phyloP scores from a whole-genome alignment of 2,888 invertebrate genomes.

The Ochropleura plecta region DNA sequence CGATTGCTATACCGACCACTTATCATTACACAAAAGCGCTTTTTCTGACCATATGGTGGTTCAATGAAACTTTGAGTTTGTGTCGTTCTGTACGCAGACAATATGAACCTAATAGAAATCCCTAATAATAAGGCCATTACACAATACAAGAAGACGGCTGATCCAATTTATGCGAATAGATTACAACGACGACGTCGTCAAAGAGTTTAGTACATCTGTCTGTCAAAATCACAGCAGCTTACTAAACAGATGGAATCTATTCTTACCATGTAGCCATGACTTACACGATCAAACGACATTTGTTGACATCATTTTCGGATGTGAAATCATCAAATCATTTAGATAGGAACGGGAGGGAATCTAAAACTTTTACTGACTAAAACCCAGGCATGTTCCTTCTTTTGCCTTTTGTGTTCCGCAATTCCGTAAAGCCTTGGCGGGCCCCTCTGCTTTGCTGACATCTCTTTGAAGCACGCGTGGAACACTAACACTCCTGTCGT shows the following conservation, averaged over 20 bases:
- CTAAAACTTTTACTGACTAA: too few relatives aligned
- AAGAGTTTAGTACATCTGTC: constrained; percentile 41
- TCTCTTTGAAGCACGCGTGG: too few relatives aligned
- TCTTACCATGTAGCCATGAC: background rate
- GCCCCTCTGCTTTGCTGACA: too few relatives aligned
- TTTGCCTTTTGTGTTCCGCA: too few relatives aligned
- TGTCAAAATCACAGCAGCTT: constrained; percentile 41
- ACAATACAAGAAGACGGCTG: constrained; percentile 38
- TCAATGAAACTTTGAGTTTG: constrained; percentile 1
- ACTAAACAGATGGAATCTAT: constrained; percentile 16
- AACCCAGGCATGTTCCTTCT: too few relatives aligned
- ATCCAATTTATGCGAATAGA: constrained; percentile 62
- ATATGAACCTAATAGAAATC: constrained; percentile 52
- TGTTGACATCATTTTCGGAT: background rate
- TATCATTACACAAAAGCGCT: background rate
- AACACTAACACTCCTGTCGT: too few relatives aligned
- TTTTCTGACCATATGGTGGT: too few relatives aligned
- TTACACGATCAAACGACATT: background rate
- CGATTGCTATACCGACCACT: background rate
- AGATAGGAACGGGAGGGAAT: too few relatives aligned
- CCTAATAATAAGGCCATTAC: constrained; percentile 50
- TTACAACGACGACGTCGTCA: constrained; percentile 41
- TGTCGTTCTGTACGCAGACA: constrained; percentile 26
- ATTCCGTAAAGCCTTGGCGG: too few relatives aligned
- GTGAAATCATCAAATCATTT: too few relatives aligned